These are phyloP conservation scores for Ridgeia piscesae DNA, from an alignment of 1,140 invertebrate genomes.

Conservation along the genomic window DNA sequence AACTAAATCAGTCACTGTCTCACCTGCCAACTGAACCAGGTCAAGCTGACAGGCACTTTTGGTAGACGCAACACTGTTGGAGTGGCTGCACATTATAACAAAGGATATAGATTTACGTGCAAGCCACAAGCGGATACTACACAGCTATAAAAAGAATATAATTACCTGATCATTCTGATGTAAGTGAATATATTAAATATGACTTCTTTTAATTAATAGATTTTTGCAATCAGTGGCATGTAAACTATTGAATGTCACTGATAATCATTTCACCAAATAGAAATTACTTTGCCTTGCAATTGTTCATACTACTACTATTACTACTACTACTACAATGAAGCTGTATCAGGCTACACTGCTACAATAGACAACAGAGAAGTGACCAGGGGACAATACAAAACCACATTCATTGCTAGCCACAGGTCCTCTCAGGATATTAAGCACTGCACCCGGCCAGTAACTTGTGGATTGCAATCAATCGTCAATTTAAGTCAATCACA, in stretches of 20 bases:
- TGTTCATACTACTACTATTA: background rate
- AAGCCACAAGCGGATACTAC: background rate
- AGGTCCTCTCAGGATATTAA: background rate
- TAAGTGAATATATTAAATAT: background rate
- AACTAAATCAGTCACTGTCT: background rate
- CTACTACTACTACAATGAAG: background rate
- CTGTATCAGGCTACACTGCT: background rate
- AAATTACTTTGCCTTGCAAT: background rate
- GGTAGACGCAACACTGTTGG: background rate
- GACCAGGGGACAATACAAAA: background rate
- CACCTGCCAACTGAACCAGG: background rate
- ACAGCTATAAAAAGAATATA: background rate
- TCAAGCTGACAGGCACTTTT: background rate
- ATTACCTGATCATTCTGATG: background rate
- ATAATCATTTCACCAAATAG: background rate
- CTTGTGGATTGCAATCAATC: background rate
- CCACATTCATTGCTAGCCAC: background rate
- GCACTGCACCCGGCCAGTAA: background rate
- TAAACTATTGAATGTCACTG: background rate
- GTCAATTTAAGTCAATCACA: background rate
- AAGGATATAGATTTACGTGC: background rate
- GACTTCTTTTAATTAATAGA: background rate
- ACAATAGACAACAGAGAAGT: background rate
- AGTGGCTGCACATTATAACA: background rate
- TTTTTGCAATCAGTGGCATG: background rate